Percentiles rank a stretch among this genome's conserved stretches.
These are phyloP conservation scores for Endomychus coccineus DNA, from an alignment of 2,888 invertebrate genomes.

Conservation along the genomic window DNA sequence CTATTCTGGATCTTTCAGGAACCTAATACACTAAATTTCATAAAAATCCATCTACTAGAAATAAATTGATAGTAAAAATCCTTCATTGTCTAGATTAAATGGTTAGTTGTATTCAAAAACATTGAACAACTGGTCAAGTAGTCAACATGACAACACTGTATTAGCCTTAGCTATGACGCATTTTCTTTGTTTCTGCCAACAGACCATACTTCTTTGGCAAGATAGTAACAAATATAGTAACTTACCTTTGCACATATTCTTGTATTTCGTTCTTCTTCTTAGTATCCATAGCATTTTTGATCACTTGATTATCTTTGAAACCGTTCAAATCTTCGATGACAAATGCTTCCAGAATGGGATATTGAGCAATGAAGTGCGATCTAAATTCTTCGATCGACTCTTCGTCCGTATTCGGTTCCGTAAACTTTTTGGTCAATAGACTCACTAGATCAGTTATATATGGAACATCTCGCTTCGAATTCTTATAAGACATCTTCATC, in stretches of 20 bases:
- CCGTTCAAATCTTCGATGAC: conserved; percentile 3
- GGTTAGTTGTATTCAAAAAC: no score
- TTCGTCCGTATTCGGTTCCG: conserved; percentile 5
- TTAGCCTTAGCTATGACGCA: no score
- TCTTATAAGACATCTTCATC: conserved; percentile 3
- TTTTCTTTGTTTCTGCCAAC: no score
- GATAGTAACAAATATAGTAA: conserved; percentile 1
- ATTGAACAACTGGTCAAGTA: no score
- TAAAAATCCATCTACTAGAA: no score
- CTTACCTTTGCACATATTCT: conserved; percentile 8
- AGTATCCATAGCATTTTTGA: not conserved
- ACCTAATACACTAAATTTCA: no score
- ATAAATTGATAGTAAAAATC: no score
- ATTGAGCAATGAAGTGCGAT: conserved; percentile 7
- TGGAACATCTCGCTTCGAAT: conserved; percentile 5
- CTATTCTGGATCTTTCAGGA: no score
- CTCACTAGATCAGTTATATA: conserved; percentile 9
- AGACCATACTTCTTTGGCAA: no score
- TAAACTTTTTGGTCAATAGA: conserved; percentile 5
- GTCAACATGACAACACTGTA: no score
- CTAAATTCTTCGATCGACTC: conserved; percentile 7
- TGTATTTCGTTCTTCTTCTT: conserved; percentile 2
- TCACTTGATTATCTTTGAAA: conserved; percentile 1
- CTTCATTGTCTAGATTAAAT: no score
- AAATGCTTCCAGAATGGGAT: conserved; percentile 10